These are phyloP conservation scores for Portunus trituberculatus DNA, from an alignment of 1,140 invertebrate genomes.

Conservation along the genomic window DNA sequence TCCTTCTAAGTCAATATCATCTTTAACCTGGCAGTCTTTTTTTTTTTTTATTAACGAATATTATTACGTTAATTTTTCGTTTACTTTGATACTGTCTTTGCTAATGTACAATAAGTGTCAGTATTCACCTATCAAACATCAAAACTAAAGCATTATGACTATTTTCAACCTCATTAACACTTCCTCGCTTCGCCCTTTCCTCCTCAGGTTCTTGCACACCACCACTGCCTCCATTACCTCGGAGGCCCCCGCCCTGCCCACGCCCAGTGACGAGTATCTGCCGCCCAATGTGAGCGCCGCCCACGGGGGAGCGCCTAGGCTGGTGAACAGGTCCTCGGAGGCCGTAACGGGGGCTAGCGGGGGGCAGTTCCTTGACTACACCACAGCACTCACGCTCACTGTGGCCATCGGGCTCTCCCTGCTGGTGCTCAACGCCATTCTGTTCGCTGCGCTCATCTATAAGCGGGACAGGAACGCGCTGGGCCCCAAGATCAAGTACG, in stretches of 20 bases:
- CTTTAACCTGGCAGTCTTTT: no score
- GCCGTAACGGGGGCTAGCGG: background rate
- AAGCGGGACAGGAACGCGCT: conserved; percentile 84
- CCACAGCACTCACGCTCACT: conserved; percentile 93
- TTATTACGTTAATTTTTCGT: no score
- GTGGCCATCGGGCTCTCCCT: conserved; percentile 95
- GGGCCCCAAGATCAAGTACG: conserved; percentile 77
- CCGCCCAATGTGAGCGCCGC: conserved; percentile 76
- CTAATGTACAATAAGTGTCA: no score
- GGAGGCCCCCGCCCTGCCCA: conserved; percentile 79
- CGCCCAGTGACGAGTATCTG: conserved; percentile 73
- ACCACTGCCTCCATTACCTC: conserved; percentile 77
- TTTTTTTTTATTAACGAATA: no score
- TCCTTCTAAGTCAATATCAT: no score
- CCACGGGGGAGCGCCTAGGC: conserved; percentile 62
- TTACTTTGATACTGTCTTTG: no score
- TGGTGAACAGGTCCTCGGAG: conserved; percentile 60
- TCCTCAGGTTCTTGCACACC: conserved; percentile 68
- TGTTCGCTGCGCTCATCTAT: conserved; percentile 95
- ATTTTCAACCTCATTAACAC: background rate
- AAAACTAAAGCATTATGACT: no score
- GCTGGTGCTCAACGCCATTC: conserved; percentile 93
- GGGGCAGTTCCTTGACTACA: conserved; percentile 83
- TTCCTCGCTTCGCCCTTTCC: background rate
- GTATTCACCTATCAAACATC: no score